A percentile compares a stretch with the other conserved stretches of the same genome.
These are phyloP conservation scores for Daubentonia madagascariensis DNA, from an alignment of 2,113 vertebrate species.

Conservation along the genomic window DNA sequence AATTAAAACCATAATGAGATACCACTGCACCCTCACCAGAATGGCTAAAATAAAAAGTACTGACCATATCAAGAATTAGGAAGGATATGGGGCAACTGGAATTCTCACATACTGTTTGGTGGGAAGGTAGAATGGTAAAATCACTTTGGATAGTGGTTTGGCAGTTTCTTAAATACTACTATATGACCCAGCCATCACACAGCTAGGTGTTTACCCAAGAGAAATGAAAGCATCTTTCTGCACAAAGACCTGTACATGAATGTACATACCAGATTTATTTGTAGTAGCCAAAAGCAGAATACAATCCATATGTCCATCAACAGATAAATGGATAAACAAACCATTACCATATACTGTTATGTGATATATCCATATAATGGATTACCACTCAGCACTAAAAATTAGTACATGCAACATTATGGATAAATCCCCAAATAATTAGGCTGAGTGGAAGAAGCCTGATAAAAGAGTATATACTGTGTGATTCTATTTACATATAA, in stretches of 20 bases:
- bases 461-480: neutral
- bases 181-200: neutral
- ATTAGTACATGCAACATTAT: neutral
- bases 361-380: neutral
- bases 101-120: neutral
- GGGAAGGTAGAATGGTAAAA: neutral
- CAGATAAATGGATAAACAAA: neutral
- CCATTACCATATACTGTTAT: no score
- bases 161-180: neutral
- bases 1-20: neutral
- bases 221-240: neutral
- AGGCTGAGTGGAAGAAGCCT: neutral
- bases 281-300: neutral
- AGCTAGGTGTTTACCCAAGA: neutral
- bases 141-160: neutral
- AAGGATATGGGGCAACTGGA: neutral
- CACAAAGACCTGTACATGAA: neutral
- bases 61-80: neutral
- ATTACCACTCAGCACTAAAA: neutral
- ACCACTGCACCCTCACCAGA: neutral
- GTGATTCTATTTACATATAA: neutral
- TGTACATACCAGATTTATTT: neutral
- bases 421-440: neutral
- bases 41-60: neutral
- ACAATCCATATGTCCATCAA: neutral